Evolutionary conservation across 2,797 vertebrate genomes (phyloP).

Genomic region (Adrianichthys oophorus): DNA sequence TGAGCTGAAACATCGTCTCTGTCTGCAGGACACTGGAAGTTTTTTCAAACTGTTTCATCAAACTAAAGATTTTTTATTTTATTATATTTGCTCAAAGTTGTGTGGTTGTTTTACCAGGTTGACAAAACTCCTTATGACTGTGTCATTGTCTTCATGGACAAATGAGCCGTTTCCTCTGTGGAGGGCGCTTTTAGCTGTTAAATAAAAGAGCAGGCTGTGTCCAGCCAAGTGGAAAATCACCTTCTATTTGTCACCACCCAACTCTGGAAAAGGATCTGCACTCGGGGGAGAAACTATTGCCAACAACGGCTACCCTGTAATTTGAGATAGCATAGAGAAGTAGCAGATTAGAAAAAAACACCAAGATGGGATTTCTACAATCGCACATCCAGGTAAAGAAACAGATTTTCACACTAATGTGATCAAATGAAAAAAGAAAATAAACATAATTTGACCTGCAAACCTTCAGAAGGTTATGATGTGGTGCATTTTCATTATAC

Average conservation of each 20-base stretch:
- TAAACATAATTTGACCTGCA: constrained; percentile 22
- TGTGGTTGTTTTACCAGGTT: too few relatives aligned
- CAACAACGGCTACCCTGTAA: constrained; percentile 35
- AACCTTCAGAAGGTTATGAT: constrained; percentile 33
- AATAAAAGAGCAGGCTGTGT: constrained; percentile 45
- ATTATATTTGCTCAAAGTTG: too few relatives aligned
- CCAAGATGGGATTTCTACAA: constrained; percentile 5
- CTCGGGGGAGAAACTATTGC: constrained; percentile 9
- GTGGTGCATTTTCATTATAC: constrained; percentile 33
- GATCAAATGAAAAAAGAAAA: not conserved
- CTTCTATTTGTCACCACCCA: constrained; percentile 49
- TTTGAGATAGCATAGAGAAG: constrained; percentile 38
- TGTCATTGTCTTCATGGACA: constrained; percentile 23
- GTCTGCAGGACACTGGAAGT: too few relatives aligned
- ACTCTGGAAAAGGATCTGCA: constrained; percentile 24
- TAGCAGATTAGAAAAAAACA: constrained; percentile 11
- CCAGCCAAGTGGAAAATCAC: constrained; percentile 67
- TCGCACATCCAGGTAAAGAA: constrained; percentile 3
- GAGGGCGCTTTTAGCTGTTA: constrained; percentile 43
- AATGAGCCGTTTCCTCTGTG: constrained; percentile 32
- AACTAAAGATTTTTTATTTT: not conserved
- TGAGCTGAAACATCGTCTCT: not conserved
- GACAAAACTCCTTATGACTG: too few relatives aligned
- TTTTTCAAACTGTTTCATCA: too few relatives aligned
- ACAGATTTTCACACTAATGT: not conserved